Evolutionary conservation across 2,888 invertebrate species (phyloP).

Genomic region (Lycaena phlaeas): DNA sequence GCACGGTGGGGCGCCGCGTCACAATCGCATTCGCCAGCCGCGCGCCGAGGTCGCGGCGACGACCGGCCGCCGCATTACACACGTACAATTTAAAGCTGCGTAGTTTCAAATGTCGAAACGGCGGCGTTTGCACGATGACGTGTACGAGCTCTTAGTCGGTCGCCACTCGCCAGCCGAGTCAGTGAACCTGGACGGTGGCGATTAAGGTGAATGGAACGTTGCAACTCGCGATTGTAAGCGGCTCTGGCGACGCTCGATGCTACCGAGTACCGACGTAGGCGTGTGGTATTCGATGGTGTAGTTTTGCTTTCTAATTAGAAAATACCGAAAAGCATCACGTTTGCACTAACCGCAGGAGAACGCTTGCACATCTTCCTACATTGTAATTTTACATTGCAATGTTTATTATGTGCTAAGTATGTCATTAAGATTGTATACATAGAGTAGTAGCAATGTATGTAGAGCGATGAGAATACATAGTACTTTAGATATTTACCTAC

Average conservation of each 20-base stretch:
- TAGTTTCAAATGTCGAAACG: slow-evolving; percentile 51
- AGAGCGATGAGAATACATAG: too few relatives aligned
- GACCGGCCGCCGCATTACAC: slow-evolving; percentile 42
- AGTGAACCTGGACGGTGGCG: slow-evolving; percentile 61
- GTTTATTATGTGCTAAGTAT: too few relatives aligned
- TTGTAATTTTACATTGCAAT: too few relatives aligned
- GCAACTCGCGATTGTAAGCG: slow-evolving; percentile 55
- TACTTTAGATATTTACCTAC: too few relatives aligned
- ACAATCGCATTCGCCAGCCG: slow-evolving; percentile 27
- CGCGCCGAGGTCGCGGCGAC: slow-evolving; percentile 57
- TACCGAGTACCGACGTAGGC: slow-evolving; percentile 33
- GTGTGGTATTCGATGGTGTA: slow-evolving; percentile 27
- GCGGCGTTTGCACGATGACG: slow-evolving; percentile 61
- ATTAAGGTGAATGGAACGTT: slow-evolving; percentile 70
- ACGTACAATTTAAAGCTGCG: slow-evolving; percentile 55
- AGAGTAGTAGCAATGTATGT: too few relatives aligned
- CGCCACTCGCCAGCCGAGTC: slow-evolving; percentile 44
- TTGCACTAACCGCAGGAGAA: not conserved
- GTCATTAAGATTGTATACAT: too few relatives aligned
- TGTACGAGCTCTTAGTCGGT: slow-evolving; percentile 53
- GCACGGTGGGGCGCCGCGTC: slow-evolving; percentile 35
- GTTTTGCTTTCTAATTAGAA: slow-evolving; percentile 61
- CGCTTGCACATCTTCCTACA: too few relatives aligned
- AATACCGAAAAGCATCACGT: slow-evolving; percentile 22
- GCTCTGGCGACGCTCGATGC: slow-evolving; percentile 34